Evolutionary conservation across 1,140 invertebrate species (phyloP), one percentile per base, ranked within the genome.

Genomic region (Mercenaria mercenaria): DNA sequence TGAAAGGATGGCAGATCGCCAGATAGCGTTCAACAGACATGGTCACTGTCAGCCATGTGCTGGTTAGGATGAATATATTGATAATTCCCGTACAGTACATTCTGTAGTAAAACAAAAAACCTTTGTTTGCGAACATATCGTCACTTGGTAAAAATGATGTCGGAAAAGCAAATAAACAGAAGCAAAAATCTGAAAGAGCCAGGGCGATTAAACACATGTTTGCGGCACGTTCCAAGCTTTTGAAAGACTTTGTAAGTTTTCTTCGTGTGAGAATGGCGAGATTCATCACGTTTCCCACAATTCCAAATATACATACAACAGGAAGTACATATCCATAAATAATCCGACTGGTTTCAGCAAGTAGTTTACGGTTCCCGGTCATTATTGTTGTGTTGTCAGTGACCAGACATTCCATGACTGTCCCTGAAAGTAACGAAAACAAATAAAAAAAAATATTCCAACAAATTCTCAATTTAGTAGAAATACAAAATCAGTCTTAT

Each of bases 21-120:
- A 96, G 91, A 91, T 94, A 96, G 23, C 95, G 59, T 85, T 95
- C 95, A 29, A 94, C 93, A 41, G 95, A 94, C 95, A 96, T 95
- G 34, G 93, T 94, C 23, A 96, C 95, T 0, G 95, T 96, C 43
- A 96, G 86, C 95, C 95, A 94, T 0, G 95, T 96, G 85, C 94
- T 95, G 20, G 93, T 93, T 91, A 96, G 93, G 74, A 96, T 96
- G 82, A 96, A 95, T 0, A 95, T 92, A 89, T 95, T 96, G 87
- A 96, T 95, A 32, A 96, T 88, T 4, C 93, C 95, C 10, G 93
- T 81, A 50, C 92, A 91, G 90, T 95, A 95, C 50, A 94, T 91
- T 26, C 91, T 85, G 90, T 96, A 96, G 80, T 93, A 92, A 13
- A 94, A 79, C 52, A 94, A 80, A 64, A 95, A 92, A 18, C 92